Evolutionary conservation across 2,113 vertebrate genomes (phyloP).

Genomic region (Hippopotamus amphibius): DNA sequence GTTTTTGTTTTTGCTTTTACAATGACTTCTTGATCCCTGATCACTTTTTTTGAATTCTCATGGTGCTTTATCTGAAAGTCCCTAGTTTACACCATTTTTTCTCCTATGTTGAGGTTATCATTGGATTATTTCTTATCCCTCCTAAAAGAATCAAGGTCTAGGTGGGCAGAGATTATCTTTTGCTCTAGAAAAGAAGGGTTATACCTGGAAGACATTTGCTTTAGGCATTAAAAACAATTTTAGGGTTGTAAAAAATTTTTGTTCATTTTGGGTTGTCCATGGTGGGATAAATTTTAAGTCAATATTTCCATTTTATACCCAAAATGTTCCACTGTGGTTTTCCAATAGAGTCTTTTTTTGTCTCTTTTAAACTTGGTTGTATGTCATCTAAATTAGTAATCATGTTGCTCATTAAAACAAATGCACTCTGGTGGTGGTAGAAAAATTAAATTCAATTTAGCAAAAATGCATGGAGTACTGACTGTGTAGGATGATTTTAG

Average conservation of each 20-base stretch:
- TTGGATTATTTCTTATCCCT: not conserved
- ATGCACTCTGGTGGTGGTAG: not conserved
- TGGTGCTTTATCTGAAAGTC: not conserved
- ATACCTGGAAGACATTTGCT: not conserved
- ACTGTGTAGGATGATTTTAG: not conserved
- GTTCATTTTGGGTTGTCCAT: not conserved
- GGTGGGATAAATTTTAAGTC: conserved; percentile 5
- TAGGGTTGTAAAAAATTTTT: not conserved
- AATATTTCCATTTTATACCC: not conserved
- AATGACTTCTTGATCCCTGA: not conserved
- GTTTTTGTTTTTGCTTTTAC: not conserved
- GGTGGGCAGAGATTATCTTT: not conserved
- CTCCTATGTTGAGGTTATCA: not conserved
- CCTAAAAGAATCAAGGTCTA: not conserved
- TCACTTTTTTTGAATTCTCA: not conserved
- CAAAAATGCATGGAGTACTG: not conserved
- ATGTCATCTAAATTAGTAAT: conserved; percentile 48
- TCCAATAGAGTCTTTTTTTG: not conserved
- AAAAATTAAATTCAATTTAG: conserved; percentile 52
- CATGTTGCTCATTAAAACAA: not conserved
- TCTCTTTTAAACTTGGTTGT: not conserved
- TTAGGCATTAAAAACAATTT: not conserved
- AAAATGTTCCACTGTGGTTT: not conserved
- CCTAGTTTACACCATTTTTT: not conserved
- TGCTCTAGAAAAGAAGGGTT: not conserved